phyloP scores from a whole-genome alignment of 2,888 invertebrate species.

The Acanthosepion esculentum region DNA sequence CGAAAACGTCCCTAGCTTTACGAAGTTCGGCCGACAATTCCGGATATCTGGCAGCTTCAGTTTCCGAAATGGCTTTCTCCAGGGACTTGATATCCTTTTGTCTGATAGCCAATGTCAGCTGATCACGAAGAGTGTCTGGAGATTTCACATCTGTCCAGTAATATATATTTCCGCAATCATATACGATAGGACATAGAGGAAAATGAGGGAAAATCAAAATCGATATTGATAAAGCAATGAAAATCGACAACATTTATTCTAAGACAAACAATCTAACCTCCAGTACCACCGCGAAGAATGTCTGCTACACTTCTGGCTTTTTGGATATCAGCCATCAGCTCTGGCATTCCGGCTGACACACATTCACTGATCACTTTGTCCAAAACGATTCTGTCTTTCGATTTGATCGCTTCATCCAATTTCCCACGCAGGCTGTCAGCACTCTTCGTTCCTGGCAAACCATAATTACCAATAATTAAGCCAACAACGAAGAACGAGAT shows the following conservation, averaged over 20 bases:
- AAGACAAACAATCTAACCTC: background rate
- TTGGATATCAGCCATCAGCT: background rate
- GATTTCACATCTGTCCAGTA: slow-evolving; percentile 15
- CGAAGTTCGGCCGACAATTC: background rate
- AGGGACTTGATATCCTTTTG: background rate
- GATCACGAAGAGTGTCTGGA: slow-evolving; percentile 25
- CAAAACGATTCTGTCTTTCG: background rate
- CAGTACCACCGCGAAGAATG: background rate
- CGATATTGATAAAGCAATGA: no score
- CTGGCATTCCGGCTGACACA: background rate
- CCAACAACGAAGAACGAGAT: no score
- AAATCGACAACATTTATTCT: no score
- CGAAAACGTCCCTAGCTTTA: slow-evolving; percentile 5
- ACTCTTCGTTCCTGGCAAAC: background rate
- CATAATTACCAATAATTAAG: no score
- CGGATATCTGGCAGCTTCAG: slow-evolving; percentile 21
- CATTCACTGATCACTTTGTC: background rate
- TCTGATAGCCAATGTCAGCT: slow-evolving; percentile 34
- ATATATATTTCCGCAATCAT: background rate
- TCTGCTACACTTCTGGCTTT: slow-evolving; percentile 12
- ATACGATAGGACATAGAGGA: no score
- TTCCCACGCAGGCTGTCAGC: background rate
- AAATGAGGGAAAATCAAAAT: no score
- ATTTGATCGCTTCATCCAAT: background rate
- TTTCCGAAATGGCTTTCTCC: slow-evolving; percentile 34